Conservation (phyloP, 2,113 vertebrate genomes). For the Tychaedon coryphoeus region DNA sequence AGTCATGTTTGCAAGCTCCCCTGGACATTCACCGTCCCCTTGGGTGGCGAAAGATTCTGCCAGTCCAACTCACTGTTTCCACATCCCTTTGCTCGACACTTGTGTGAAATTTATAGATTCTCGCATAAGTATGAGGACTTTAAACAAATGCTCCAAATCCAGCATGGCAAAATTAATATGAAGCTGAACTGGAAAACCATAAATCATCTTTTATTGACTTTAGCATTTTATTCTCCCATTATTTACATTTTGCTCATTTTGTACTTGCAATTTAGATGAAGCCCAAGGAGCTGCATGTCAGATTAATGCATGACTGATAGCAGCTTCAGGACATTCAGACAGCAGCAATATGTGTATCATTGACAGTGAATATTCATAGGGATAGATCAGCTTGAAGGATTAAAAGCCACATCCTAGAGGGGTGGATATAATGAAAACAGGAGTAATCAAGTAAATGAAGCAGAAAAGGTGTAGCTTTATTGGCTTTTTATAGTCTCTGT, state of each 20-base stretch:
- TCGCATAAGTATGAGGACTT: background rate
- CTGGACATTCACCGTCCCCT: background rate
- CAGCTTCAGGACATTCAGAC: slow-evolving; percentile 9
- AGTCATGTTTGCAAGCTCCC: background rate
- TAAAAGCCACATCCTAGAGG: slow-evolving; percentile 3
- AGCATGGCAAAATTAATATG: background rate
- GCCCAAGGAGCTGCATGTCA: background rate
- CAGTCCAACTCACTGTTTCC: background rate
- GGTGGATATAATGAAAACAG: background rate
- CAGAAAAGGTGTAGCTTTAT: background rate
- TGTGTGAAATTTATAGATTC: background rate
- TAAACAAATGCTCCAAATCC: background rate
- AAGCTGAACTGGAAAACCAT: background rate
- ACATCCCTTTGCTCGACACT: background rate
- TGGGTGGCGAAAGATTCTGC: background rate
- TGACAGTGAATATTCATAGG: slow-evolving; percentile 36
- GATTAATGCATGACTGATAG: background rate
- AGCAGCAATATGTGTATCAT: background rate
- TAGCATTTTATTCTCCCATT: background rate
- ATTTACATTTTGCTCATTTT: background rate
- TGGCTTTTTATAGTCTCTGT: background rate
- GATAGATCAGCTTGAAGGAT: background rate
- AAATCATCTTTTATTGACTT: background rate
- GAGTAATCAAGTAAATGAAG: slow-evolving; percentile 4
- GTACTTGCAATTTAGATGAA: slow-evolving; percentile 4